Percentiles rank a stretch among this genome's conserved stretches.
phyloP scores from a whole-genome alignment of 2,888 invertebrate species.

The Agonum fuliginosum region DNA sequence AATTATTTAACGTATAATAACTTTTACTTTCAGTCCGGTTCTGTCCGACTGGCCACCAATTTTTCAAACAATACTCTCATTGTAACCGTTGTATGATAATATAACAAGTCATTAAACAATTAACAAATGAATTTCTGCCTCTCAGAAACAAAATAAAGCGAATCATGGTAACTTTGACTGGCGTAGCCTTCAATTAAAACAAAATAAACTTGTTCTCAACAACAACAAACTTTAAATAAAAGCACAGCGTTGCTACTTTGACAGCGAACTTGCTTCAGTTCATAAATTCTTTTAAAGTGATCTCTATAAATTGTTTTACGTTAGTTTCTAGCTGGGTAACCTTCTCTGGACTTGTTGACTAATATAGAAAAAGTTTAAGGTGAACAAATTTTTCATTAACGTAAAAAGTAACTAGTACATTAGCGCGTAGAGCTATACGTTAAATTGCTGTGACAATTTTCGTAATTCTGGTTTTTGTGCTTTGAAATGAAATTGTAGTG shows the following conservation, averaged over 20 bases:
- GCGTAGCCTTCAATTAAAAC: slow-evolving; percentile 42
- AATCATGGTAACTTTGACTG: slow-evolving; percentile 29
- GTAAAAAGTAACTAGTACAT: slow-evolving; percentile 19
- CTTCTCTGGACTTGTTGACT: slow-evolving; percentile 22
- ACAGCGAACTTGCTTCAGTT: background rate
- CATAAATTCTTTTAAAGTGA: background rate
- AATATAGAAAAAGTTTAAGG: slow-evolving; percentile 22
- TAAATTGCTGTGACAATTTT: slow-evolving; percentile 27
- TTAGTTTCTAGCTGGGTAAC: slow-evolving; percentile 14
- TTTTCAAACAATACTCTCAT: slow-evolving; percentile 19
- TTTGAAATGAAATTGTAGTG: slow-evolving; percentile 15
- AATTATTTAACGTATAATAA: no score
- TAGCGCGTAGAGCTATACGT: slow-evolving; percentile 25
- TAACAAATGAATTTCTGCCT: slow-evolving; percentile 23
- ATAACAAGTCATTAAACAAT: slow-evolving; percentile 39
- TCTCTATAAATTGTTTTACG: slow-evolving; percentile 12
- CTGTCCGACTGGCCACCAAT: background rate
- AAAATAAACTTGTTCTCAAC: slow-evolving; percentile 47
- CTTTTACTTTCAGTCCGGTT: background rate
- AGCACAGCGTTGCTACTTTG: slow-evolving; percentile 10
- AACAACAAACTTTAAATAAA: slow-evolving; percentile 38
- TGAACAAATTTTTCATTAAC: slow-evolving; percentile 26
- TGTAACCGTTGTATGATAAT: background rate
- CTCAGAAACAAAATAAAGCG: slow-evolving; percentile 35
- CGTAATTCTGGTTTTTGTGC: slow-evolving; percentile 11